phyloP scores from a whole-genome alignment of 2,113 vertebrate species.

The Psephotus haematonotus region DNA sequence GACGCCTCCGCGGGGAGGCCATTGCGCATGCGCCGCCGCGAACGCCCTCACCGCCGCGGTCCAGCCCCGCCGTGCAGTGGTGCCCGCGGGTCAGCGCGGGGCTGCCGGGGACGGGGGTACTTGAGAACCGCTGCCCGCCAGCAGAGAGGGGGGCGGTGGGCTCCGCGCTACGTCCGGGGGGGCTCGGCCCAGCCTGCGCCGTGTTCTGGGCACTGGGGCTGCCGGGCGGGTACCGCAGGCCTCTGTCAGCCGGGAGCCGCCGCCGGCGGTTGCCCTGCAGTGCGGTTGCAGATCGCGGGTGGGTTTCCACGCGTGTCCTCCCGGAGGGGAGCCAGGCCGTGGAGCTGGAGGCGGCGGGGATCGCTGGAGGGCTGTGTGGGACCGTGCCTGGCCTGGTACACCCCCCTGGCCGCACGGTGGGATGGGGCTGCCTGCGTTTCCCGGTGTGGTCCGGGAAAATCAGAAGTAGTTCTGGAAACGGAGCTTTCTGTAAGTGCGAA shows the following conservation, averaged over 20 bases:
- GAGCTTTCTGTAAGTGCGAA: background rate
- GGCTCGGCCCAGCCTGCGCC: background rate
- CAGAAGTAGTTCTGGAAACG: too few relatives aligned
- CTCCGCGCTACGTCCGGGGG: rapidly evolving
- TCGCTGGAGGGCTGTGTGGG: background rate
- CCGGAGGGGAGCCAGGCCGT: background rate
- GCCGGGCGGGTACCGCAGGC: background rate
- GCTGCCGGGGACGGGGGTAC: background rate
- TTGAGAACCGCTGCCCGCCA: too few relatives aligned
- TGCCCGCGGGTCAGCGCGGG: background rate
- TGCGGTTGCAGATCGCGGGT: background rate
- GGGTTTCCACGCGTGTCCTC: background rate
- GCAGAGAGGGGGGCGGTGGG: rapidly evolving
- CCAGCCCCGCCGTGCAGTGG: too few relatives aligned
- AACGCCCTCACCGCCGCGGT: rapidly evolving
- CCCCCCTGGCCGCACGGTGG: background rate
- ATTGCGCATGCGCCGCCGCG: background rate
- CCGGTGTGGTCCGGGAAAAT: rapidly evolving
- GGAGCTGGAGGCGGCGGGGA: background rate
- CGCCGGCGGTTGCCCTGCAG: too few relatives aligned
- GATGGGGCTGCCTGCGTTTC: background rate
- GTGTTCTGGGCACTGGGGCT: background rate
- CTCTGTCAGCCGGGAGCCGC: background rate
- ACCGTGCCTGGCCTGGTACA: too few relatives aligned
- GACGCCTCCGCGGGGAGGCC: background rate